Base-by-base conservation (phyloP, 1,140 invertebrate species). In the Drosophila sturtevanti region DNA sequence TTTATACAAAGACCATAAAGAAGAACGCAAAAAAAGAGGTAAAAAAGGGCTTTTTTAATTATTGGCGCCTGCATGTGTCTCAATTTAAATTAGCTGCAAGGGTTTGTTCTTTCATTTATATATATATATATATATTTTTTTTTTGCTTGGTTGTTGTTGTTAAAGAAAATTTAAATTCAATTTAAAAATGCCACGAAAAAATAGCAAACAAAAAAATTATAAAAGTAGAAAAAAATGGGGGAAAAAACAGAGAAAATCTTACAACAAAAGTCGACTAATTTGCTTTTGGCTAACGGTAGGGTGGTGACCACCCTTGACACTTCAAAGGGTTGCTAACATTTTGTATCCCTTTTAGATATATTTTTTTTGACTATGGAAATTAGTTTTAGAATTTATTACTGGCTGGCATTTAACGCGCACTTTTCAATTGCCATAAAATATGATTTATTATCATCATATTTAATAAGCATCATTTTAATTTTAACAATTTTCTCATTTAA, bases 21-120 rank as follows among this genome's bases (percentile, higher is more conserved):
- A 18, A 44, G 27, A 31, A 31, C 7, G 7, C 37, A 48, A 77
- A 61, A 52, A 81, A 79, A 65, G 31, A 38, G 27, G 16, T 38
- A 63, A 16, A 21, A 78, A 77, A 77, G 76, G 61, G 79, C 59
- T 58, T 52, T 69, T 87, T 87, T 87, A 89, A 89, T 87, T 87
- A 89, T 87, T 89, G 79, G 77, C 84, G 79, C 84, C 77, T 89
- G 80, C 84, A 89, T 89, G 84, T 89, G 84, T 89, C 84, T 89
- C 80, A 84, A 89, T 89, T 89, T 89, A 89, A 89, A 89, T 89
- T 89, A 84, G 84, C 84, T 89, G 66, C 66, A 66, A 44, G 69
- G 24, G 48, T 77, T 77, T 70, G 51, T 61, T 16, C 54, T 54
- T 31, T 31, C 6, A 4, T 7, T 31, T 31, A n/a, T n/a, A n/a